Evolutionary conservation across 1,140 invertebrate species (phyloP), one percentile per base, ranked within the genome.

Genomic region (Dendroctonus valens): DNA sequence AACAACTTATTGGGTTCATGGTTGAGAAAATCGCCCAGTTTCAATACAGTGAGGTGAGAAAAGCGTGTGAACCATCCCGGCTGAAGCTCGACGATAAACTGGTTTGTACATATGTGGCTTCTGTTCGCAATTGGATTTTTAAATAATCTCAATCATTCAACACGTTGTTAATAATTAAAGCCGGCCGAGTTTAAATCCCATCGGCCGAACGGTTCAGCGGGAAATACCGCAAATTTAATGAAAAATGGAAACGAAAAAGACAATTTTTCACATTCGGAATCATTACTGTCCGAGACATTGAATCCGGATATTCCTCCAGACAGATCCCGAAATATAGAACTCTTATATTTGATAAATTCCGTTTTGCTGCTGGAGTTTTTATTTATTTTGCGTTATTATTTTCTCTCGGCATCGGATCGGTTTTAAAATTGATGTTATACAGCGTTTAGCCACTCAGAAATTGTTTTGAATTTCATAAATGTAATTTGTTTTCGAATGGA

Each of bases 251-350:
- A 37, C 41, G 6, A 53, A 50, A 63, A 57, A 65, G 41, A 37
- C 11, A 15, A 49, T 6, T 55, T 65, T 57, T 53, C 54, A 26
- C n/a, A 46, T 65, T 46, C 12, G 62, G 41, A 46, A 48, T 65
- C 62, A 65, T 65, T 65, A 65, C 52, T 65, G 62, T 55, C 62
- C 62, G 53, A 50, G 53, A 55, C 54, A 65, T 65, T 57, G 62
- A 57, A 57, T 65, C 53, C 62, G 62, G 62, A 57, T 65, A 65
- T 65, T 57, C 44, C 38, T 40, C 38, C 54, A 65, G 62, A 65
- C 52, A 65, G 62, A 50, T 57, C 7, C 42, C 7, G 42, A 46
- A 44, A 65, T 52, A 65, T 65, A 54, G 38, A 48, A 55, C 42
- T 57, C 26, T 57, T 48, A n/a, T 51, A 51, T 51, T 63, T 55